These are phyloP conservation scores for Heliothis subflexa DNA, from an alignment of 1,140 invertebrate species.

Conservation along the genomic window DNA sequence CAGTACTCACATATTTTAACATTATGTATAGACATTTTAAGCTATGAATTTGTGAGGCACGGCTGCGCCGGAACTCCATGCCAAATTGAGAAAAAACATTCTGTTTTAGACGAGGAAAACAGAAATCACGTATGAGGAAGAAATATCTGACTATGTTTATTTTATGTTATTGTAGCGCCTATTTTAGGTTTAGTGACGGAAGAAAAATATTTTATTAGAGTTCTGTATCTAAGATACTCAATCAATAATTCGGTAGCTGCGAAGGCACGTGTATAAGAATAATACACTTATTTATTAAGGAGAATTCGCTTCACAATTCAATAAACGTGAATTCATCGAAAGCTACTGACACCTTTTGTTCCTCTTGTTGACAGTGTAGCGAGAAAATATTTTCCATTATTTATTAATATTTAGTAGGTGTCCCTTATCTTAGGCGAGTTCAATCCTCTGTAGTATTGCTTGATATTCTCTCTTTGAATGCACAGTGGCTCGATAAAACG, in stretches of 20 bases:
- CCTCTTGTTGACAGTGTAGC: not conserved
- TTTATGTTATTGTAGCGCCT: constrained; percentile 2
- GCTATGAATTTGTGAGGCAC: constrained; percentile 46
- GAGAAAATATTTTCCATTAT: constrained; percentile 42
- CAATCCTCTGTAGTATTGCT: constrained; percentile 56
- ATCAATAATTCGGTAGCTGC: no score
- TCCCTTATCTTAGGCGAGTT: constrained; percentile 43
- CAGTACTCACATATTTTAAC: constrained; percentile 67
- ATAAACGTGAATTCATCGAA: constrained; percentile 7
- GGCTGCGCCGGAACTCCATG: constrained; percentile 17
- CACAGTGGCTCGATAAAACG: constrained; percentile 60
- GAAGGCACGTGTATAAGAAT: not conserved
- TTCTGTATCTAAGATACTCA: no score
- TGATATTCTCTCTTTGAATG: constrained; percentile 68
- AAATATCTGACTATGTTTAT: constrained; percentile 52
- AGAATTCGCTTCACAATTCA: not conserved
- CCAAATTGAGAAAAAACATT: constrained; percentile 26
- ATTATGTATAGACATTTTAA: constrained; percentile 53
- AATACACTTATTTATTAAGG: not conserved
- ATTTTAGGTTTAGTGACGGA: not conserved
- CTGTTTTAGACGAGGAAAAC: constrained; percentile 8
- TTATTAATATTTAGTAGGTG: constrained; percentile 53
- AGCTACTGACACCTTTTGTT: constrained; percentile 11
- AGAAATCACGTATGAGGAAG: constrained; percentile 10
- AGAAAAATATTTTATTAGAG: not conserved